Evolutionary conservation across 2,113 vertebrate species (phyloP).

Genomic region (Chunga burmeisteri): DNA sequence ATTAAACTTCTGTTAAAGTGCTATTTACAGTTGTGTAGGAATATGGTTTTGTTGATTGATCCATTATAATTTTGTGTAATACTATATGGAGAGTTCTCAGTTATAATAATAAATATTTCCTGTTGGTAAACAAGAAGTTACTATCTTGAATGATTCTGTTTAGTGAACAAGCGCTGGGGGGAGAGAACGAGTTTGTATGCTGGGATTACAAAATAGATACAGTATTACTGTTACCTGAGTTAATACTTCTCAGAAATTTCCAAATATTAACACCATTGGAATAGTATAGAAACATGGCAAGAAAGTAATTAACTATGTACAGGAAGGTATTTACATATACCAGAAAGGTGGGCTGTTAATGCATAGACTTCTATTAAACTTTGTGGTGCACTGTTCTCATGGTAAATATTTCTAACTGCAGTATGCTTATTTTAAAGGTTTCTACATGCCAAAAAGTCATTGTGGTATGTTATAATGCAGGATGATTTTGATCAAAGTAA

Average conservation of each 20-base stretch:
- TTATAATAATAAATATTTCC: conserved; percentile 51
- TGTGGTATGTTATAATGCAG: neutral
- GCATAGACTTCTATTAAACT: neutral
- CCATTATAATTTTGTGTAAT: conserved; percentile 23
- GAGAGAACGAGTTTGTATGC: neutral
- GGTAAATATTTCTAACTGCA: neutral
- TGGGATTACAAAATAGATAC: neutral
- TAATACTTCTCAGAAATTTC: neutral
- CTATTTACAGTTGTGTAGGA: neutral
- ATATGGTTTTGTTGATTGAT: neutral
- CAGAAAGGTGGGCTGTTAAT: neutral
- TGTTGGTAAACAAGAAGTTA: neutral
- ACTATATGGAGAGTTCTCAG: conserved; percentile 6
- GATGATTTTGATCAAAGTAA: neutral
- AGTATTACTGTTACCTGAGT: neutral
- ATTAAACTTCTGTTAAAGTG: conserved; percentile 8
- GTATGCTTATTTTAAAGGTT: neutral
- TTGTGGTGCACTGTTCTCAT: accelerated
- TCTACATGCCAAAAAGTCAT: neutral
- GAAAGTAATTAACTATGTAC: neutral
- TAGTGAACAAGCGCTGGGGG: neutral
- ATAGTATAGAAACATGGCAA: neutral
- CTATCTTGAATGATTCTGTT: neutral
- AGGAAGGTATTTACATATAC: accelerated
- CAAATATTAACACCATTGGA: neutral